These are phyloP conservation scores for Pantherophis alleghaniensis DNA, from an alignment of 2,797 vertebrate species.

Conservation along the genomic window DNA sequence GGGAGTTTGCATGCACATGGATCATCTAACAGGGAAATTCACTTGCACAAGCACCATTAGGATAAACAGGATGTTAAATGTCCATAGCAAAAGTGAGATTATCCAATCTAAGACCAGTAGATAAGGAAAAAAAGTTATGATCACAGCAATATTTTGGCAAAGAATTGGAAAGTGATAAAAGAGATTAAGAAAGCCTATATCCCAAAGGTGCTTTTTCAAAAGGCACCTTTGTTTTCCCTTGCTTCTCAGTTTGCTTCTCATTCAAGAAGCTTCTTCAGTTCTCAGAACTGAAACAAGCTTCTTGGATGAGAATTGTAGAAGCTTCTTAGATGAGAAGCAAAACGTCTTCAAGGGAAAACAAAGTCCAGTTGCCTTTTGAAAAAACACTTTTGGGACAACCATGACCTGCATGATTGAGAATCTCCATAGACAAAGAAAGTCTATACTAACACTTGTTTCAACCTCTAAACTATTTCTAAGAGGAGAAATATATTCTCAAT, in stretches of 20 bases:
- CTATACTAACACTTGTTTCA: not conserved
- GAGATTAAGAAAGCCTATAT: not conserved
- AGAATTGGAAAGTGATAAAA: not conserved
- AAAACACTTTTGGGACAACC: not conserved
- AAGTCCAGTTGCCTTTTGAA: not conserved
- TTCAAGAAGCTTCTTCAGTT: not conserved
- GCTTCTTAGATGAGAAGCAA: not conserved
- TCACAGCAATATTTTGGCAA: not conserved
- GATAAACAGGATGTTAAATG: not conserved
- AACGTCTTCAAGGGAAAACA: not conserved
- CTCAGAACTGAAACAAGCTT: not conserved
- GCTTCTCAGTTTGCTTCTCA: not conserved
- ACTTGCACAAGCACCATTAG: not conserved
- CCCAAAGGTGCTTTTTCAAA: not conserved
- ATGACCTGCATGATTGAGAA: not conserved
- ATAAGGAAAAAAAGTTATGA: too few relatives aligned
- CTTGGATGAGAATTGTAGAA: not conserved
- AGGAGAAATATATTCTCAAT: not conserved
- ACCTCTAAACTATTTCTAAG: not conserved
- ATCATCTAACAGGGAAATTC: not conserved
- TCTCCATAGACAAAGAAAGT: not conserved
- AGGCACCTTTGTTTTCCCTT: not conserved
- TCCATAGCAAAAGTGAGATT: not conserved
- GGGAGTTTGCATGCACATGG: not conserved
- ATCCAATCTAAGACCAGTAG: not conserved